Base-by-base conservation (phyloP, 2,888 invertebrate species). In the Acanthosepion esculentum region DNA sequence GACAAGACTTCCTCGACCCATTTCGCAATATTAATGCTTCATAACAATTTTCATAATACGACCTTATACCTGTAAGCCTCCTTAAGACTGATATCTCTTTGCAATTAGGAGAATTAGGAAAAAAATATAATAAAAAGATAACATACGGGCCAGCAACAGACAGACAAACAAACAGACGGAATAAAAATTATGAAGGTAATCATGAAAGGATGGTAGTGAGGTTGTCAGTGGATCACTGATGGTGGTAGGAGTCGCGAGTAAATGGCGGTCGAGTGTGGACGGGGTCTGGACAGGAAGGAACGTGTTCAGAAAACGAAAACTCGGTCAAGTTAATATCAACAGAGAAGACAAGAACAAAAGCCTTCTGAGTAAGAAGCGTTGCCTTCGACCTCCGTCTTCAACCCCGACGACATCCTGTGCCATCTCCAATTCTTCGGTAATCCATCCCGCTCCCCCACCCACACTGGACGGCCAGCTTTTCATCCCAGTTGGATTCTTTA, bases 391-490 rank as follows among this genome's bases (percentile, higher is more conserved):
- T 12, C n/a, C 78, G n/a, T 78, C 78, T 1, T n/a, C n/a, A n/a
- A n/a, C n/a, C 2, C 78, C n/a, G n/a, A 78, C n/a, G 23, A n/a
- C 78, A 78, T 78, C 78, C 78, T 78, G 78, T n/a, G 33, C 78
- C 78, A 78, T 78, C 78, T 78, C 78, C 78, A 78, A 78, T 78
- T 78, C 78, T 78, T 78, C 78, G 78, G 78, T 78, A 78, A 78
- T 78, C n/a, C 23, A 59, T 23, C 20, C 59, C 78, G 12, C 78
- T 8, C 78, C n/a, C 78, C 10, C n/a, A n/a, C 33, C 78, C 33
- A 41, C 41, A 41, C 41, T 41, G 10, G 7, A 78, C 29, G 78
- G 6, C 78, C 26, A 78, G 6, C 78, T n/a, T 15, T 78, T n/a
- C 78, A 78, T n/a, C 78, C 78, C 78, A n/a, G 78, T n/a, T 78